Percentiles rank a stretch among this genome's conserved stretches.
phyloP scores from a whole-genome alignment of 2,888 invertebrate species.

The Blastobasis adustella region DNA sequence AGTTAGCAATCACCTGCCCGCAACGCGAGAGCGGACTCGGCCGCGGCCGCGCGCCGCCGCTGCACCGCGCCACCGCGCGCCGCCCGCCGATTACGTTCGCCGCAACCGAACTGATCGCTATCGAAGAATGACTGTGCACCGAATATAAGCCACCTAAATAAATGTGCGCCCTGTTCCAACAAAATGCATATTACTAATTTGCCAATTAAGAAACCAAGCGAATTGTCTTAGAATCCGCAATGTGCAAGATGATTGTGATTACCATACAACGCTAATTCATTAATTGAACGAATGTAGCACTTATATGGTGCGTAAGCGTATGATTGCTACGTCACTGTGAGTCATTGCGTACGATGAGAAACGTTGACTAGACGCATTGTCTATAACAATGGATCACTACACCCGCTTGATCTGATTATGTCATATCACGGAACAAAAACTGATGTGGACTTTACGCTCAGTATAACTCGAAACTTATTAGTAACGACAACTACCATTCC shows the following conservation, averaged over 20 bases:
- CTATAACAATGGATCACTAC: conserved; percentile 63
- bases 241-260: too few species aligned
- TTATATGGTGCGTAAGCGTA: conserved; percentile 44
- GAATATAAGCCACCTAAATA: too few species aligned
- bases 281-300: conserved; percentile 34
- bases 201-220: too few species aligned
- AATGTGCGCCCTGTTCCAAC: too few species aligned
- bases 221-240: too few species aligned
- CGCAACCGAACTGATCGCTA: too few species aligned
- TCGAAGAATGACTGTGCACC: too few species aligned
- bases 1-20: conserved; percentile 54
- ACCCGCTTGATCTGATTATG: conserved; percentile 61
- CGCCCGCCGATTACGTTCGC: not conserved
- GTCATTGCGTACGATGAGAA: conserved; percentile 57
- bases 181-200: too few species aligned
- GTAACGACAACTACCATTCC: conserved; percentile 7
- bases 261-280: not conserved
- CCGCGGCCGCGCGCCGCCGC: conserved; percentile 22
- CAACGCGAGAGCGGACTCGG: conserved; percentile 33
- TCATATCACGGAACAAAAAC: conserved; percentile 50
- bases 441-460: conserved; percentile 32
- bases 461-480: conserved; percentile 10
- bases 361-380: conserved; percentile 63
- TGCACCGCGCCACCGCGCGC: not conserved
- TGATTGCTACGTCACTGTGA: conserved; percentile 50